Evolutionary conservation across 2,113 vertebrate genomes (phyloP).

Genomic region (Mastomys natalensis): DNA sequence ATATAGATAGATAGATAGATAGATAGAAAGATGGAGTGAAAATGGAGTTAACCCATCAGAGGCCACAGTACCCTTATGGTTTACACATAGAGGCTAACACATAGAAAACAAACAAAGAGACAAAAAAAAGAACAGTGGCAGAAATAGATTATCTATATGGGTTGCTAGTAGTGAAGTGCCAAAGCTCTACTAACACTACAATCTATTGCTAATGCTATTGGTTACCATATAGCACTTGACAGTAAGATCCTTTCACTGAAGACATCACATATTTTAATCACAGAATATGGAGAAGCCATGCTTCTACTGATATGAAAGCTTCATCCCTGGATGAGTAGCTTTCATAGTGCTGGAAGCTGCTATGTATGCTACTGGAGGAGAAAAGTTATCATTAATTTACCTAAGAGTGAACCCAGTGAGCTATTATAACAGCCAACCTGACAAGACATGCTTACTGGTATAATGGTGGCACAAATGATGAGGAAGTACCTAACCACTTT

Average conservation of each 20-base stretch:
- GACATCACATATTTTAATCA: background rate
- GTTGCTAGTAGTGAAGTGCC: background rate
- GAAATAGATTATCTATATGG: background rate
- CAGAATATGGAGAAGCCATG: background rate
- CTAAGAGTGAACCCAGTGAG: background rate
- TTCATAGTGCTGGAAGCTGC: background rate
- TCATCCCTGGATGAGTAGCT: background rate
- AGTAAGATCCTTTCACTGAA: background rate
- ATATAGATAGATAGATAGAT: background rate
- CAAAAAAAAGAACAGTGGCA: background rate
- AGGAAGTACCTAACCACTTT: background rate
- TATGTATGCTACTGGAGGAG: background rate
- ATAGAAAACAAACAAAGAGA: no score
- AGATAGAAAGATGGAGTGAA: background rate
- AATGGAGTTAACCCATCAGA: background rate
- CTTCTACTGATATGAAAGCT: background rate
- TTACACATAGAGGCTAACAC: background rate
- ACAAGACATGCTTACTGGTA: background rate
- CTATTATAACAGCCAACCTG: background rate
- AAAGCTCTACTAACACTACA: background rate
- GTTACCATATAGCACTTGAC: background rate
- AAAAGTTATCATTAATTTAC: background rate
- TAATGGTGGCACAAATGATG: background rate
- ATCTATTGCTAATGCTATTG: background rate
- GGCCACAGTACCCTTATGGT: background rate